Base-by-base conservation (phyloP, 2,888 invertebrate genomes). In the Andrena bucephala region DNA sequence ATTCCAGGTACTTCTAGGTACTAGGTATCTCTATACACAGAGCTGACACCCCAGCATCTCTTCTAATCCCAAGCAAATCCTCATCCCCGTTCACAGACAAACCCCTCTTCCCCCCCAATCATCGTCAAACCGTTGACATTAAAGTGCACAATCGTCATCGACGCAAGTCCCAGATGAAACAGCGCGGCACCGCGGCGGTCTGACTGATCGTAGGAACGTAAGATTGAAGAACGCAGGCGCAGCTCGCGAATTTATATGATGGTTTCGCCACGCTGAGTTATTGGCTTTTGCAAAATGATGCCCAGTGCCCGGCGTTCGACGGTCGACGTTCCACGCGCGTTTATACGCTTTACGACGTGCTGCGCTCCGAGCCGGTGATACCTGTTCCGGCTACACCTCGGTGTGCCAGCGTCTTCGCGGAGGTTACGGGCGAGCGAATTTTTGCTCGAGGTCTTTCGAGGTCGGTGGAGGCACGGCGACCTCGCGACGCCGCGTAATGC, bases 241-340 rank as follows among this genome's bases (percentile, higher is more conserved):
- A 42, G 68, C 60, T 65, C 36, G 71, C 77, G 71, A 66, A 81
- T 85, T 85, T 86, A 84, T 75, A 81, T 74, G 68, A 71, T 52
- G 83, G 83, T 85, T 77, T 62, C 60, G 60, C 86, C 59, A 50
- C 80, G 71, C 84, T 86, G 84, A 86, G 52, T 84, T 86, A 86
- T 86, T 84, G 81, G 87, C 81, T 84, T 84, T 84, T 71, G 84
- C 67, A 62, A 86, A 86, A 85, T 84, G 81, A 84, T 85, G 68
- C 62, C 77, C 69, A 24, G 36, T 69, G 52, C 42, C 72, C 60
- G n/a, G 62, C 27, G 60, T 69, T 68, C 75, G 54, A 54, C 54
- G 74, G 66, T 80, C 79, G 71, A 83, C 73, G 71, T 74, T 57
- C 70, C 62, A 57, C 72, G 31, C 60, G 63, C 31, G 67, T 52